A percentile compares a stretch with the other conserved stretches of the same genome.
Conservation (phyloP, 2,888 invertebrate genomes). For the Melieria picta region DNA sequence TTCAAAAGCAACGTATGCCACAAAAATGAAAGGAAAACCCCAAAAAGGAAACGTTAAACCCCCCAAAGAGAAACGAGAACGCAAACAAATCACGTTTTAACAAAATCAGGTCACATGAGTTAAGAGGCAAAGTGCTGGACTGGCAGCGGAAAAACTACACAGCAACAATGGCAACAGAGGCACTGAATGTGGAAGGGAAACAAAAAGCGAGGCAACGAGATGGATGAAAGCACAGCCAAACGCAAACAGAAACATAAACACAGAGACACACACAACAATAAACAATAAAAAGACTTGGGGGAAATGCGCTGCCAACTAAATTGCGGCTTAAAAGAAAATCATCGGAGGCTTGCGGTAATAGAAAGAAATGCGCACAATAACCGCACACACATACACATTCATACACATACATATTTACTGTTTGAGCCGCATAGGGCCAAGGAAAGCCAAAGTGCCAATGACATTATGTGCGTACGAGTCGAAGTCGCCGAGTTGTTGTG, state of each 20-base stretch:
- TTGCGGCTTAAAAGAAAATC: conserved; percentile 4
- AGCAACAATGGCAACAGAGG: too few relatives aligned
- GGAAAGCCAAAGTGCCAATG: not conserved
- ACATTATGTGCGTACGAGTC: not conserved
- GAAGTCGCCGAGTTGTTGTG: not conserved
- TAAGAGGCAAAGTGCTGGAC: not conserved
- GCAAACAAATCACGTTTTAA: not conserved
- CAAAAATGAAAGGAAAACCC: too few relatives aligned
- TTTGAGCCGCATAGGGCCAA: not conserved
- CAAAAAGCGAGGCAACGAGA: not conserved
- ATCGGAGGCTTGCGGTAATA: not conserved
- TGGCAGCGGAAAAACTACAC: not conserved
- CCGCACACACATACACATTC: not conserved
- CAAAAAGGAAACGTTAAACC: too few relatives aligned
- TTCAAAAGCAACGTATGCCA: too few relatives aligned
- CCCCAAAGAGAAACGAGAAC: too few relatives aligned
- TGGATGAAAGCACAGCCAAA: not conserved
- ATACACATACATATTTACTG: not conserved
- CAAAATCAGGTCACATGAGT: not conserved
- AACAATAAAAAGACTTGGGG: not conserved
- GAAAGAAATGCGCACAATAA: too few relatives aligned
- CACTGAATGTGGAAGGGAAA: too few relatives aligned
- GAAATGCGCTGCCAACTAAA: not conserved
- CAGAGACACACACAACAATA: not conserved
- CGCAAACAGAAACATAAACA: not conserved